These are phyloP conservation scores for Probosciger aterrimus DNA, from an alignment of 2,113 vertebrate species.

Conservation along the genomic window DNA sequence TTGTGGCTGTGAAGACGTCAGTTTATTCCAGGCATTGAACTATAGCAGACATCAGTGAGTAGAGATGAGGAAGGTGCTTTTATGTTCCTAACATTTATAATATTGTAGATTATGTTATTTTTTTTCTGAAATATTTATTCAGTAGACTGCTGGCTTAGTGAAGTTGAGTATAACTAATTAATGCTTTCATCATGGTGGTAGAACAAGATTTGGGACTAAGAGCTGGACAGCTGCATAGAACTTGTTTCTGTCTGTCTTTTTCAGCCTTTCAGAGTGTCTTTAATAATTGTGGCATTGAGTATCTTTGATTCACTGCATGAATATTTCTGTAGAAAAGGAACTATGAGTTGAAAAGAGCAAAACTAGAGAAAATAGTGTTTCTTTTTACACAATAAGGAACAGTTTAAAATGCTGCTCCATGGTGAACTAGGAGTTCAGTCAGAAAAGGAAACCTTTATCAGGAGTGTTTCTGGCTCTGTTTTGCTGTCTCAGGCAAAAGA, in stretches of 20 bases:
- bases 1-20: background rate
- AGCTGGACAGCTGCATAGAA: background rate
- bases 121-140: background rate
- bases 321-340: background rate
- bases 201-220: background rate
- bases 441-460: background rate
- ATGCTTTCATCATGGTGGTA: background rate
- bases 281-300: background rate
- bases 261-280: background rate
- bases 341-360: background rate
- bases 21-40: background rate
- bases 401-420: background rate
- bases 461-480: background rate
- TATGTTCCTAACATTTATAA: background rate
- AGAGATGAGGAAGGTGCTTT: background rate
- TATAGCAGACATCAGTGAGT: background rate
- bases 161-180: background rate
- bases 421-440: background rate
- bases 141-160: background rate
- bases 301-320: background rate
- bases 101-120: background rate
- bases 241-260: background rate
- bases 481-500: background rate
- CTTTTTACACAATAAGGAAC: background rate
- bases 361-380: background rate